phyloP scores from a whole-genome alignment of 2,888 invertebrate species.

The Epinotia demarniana region DNA sequence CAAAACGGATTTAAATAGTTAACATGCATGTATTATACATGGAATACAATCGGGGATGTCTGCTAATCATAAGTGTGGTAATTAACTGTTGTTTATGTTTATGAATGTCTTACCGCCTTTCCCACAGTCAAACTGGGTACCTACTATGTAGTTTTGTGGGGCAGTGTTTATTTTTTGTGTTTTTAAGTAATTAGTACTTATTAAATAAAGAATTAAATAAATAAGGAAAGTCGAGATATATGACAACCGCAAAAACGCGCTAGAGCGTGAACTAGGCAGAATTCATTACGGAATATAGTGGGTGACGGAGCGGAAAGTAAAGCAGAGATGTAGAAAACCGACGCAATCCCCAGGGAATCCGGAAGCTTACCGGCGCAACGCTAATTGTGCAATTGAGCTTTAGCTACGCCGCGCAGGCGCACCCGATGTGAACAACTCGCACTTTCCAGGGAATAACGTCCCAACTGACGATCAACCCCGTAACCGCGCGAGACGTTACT shows the following conservation, averaged over 20 bases:
- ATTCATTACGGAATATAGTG: conserved; percentile 25
- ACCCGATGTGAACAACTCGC: conserved; percentile 50
- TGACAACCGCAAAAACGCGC: conserved; percentile 9
- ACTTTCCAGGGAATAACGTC: conserved; percentile 47
- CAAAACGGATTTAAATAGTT: no score
- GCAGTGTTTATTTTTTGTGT: no score
- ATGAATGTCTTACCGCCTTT: no score
- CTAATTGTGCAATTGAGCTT: conserved; percentile 79
- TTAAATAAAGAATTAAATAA: neutral
- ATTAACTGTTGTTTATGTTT: no score
- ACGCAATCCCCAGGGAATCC: conserved; percentile 76
- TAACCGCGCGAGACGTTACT: neutral
- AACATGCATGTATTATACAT: no score
- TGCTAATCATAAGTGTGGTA: no score
- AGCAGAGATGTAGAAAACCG: conserved; percentile 51
- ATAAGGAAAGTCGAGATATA: neutral
- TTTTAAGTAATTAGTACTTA: no score
- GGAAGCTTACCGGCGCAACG: conserved; percentile 68
- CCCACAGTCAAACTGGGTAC: no score
- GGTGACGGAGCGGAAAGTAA: conserved; percentile 54
- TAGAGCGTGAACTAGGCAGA: conserved; percentile 11
- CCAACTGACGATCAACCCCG: conserved; percentile 21
- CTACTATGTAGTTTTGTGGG: no score
- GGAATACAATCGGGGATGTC: no score
- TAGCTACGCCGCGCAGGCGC: conserved; percentile 62